phyloP scores from a whole-genome alignment of 2,888 invertebrate genomes.

The Diploptera punctata region DNA sequence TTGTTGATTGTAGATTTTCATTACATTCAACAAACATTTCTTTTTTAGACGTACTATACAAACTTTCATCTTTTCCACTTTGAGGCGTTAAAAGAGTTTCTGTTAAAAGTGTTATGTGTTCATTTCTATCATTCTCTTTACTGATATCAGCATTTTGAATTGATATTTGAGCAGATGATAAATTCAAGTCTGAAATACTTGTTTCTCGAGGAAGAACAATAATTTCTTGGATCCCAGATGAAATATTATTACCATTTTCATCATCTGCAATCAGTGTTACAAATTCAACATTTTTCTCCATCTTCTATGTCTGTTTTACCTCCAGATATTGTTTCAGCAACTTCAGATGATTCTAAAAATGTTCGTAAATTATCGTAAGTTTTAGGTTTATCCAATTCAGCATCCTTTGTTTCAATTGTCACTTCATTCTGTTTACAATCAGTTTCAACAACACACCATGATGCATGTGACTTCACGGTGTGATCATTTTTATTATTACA shows the following conservation, averaged over 20 bases:
- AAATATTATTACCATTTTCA: not conserved
- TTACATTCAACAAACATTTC: not conserved
- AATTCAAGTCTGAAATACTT: not conserved
- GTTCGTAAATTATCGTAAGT: slow-evolving; percentile 23
- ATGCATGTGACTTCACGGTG: no score
- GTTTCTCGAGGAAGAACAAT: slow-evolving; percentile 15
- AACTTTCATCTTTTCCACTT: not conserved
- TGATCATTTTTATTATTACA: no score
- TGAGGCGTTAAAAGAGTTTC: not conserved
- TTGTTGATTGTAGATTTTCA: not conserved
- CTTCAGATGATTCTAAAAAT: slow-evolving; percentile 34
- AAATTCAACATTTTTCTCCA: slow-evolving; percentile 2
- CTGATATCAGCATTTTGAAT: no score
- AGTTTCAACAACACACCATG: no score
- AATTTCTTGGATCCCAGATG: slow-evolving; percentile 10
- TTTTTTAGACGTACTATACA: not conserved
- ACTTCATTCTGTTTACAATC: no score
- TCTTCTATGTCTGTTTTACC: not conserved
- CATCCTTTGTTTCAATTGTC: no score
- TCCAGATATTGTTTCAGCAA: slow-evolving; percentile 14
- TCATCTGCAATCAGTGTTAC: slow-evolving; percentile 13
- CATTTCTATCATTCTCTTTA: not conserved
- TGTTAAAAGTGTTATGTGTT: not conserved
- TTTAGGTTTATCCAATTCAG: slow-evolving; percentile 1
- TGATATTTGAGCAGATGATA: not conserved